phyloP scores from a whole-genome alignment of 2,797 vertebrate species.

The Chiroxiphia lanceolata region DNA sequence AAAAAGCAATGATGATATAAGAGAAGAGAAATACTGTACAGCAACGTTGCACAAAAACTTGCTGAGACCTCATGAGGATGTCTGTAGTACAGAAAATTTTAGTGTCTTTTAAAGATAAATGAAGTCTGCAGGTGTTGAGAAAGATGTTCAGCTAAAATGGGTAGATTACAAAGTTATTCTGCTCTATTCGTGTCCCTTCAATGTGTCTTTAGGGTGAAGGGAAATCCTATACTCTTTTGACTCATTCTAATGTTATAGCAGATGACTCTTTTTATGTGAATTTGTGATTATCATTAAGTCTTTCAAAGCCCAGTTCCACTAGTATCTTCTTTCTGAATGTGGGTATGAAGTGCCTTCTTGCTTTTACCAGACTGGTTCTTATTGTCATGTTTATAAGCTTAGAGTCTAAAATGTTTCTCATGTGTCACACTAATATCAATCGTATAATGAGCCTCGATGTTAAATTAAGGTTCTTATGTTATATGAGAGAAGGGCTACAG shows the following conservation, averaged over 20 bases:
- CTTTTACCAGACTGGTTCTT: not conserved
- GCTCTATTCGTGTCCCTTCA: not conserved
- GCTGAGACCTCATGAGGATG: not conserved
- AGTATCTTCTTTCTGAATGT: not conserved
- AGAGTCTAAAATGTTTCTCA: not conserved
- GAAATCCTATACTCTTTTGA: not conserved
- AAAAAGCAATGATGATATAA: not conserved
- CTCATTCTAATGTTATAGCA: not conserved
- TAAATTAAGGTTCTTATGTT: not conserved
- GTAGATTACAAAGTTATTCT: not conserved
- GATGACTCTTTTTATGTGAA: not conserved
- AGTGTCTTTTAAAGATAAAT: not conserved
- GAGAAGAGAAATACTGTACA: not conserved
- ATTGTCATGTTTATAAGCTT: not conserved
- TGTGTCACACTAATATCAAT: not conserved
- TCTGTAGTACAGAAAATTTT: not conserved
- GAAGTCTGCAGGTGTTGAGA: not conserved
- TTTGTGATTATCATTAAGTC: not conserved
- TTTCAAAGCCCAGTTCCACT: not conserved
- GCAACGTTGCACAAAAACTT: not conserved
- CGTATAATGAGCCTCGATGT: rapidly evolving
- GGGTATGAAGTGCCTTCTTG: not conserved
- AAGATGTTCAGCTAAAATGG: not conserved
- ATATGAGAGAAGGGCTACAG: rapidly evolving
- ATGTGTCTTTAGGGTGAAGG: not conserved